phyloP scores from a whole-genome alignment of 2,113 vertebrate species.

The Catagonus wagneri region DNA sequence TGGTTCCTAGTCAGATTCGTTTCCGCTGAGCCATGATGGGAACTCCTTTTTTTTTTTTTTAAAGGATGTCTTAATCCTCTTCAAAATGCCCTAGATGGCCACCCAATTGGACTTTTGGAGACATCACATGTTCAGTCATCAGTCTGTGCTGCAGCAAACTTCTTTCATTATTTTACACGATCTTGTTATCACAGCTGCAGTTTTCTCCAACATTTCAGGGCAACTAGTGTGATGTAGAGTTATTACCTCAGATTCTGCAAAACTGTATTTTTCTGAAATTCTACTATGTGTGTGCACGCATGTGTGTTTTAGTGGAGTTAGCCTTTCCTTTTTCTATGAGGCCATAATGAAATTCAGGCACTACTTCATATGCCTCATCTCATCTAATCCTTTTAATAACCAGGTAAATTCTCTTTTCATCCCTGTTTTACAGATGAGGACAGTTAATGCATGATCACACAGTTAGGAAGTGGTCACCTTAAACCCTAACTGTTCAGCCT shows the following conservation, averaged over 20 bases:
- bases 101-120: neutral
- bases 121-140: neutral
- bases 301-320: neutral
- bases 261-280: neutral
- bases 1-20: no score
- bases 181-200: neutral
- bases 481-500: neutral
- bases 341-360: neutral
- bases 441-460: neutral
- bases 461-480: neutral
- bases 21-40: no score
- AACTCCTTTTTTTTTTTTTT: neutral
- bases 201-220: neutral
- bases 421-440: neutral
- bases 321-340: slow-evolving; percentile 21
- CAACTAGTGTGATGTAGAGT: neutral
- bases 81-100: neutral
- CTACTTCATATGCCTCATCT: neutral
- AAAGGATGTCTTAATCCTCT: slow-evolving; percentile 36
- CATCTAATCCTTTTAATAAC: neutral
- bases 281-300: neutral
- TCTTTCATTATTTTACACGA: slow-evolving; percentile 44
- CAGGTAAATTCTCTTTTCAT: neutral
- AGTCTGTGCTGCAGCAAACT: neutral
- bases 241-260: neutral